phyloP scores from a whole-genome alignment of 1,140 invertebrate species.

The Venustaconcha ellipsiformis region DNA sequence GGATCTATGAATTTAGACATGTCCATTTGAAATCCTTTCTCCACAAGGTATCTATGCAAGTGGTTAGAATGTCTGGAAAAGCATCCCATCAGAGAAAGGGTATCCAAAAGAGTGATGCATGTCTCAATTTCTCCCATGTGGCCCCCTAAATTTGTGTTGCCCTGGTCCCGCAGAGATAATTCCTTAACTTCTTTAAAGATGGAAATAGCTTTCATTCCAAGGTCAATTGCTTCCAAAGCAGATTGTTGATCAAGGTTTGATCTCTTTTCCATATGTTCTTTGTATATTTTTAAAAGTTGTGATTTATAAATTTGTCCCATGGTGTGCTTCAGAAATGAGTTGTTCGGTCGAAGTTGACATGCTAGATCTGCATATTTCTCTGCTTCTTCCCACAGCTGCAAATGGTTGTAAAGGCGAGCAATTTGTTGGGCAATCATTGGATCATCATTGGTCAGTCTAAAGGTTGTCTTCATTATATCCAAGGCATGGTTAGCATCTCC shows the following conservation, averaged over 20 bases:
- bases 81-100: background rate
- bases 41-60: slow-evolving; percentile 22
- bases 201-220: slow-evolving; percentile 4
- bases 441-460: slow-evolving; percentile 19
- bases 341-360: slow-evolving; percentile 16
- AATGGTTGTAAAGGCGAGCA: slow-evolving; percentile 24
- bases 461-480: slow-evolving; percentile 11
- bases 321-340: slow-evolving; percentile 39
- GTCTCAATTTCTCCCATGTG: slow-evolving; percentile 26
- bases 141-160: slow-evolving; percentile 10
- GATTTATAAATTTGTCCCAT: slow-evolving; percentile 26
- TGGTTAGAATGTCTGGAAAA: slow-evolving; percentile 17
- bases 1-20: background rate
- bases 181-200: slow-evolving; percentile 16
- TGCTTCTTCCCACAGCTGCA: slow-evolving; percentile 25
- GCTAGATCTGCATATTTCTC: slow-evolving; percentile 16
- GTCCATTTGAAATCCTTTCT: background rate
- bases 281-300: slow-evolving; percentile 12
- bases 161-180: slow-evolving; percentile 3
- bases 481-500: slow-evolving; percentile 9
- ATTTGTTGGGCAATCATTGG: slow-evolving; percentile 32
- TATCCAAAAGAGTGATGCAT: slow-evolving; percentile 1
- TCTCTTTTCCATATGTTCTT: slow-evolving; percentile 1
- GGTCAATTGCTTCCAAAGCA: slow-evolving; percentile 5
- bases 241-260: background rate